Evolutionary conservation across 2,113 vertebrate genomes (phyloP).

Genomic region (Pipa parva): DNA sequence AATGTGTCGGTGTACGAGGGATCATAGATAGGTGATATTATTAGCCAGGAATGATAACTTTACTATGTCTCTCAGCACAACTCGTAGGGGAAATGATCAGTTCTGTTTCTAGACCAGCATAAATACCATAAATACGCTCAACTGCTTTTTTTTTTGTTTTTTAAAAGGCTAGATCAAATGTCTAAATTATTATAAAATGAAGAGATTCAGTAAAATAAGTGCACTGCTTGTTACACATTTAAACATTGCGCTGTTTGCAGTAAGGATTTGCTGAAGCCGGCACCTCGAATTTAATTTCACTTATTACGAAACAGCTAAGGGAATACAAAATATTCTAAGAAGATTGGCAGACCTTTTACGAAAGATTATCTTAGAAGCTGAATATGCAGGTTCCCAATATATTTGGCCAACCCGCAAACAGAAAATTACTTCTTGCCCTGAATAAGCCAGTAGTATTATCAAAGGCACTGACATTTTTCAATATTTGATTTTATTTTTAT

Average conservation of each 20-base stretch:
- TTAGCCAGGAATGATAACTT: too few species aligned
- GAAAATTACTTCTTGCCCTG: slow-evolving; percentile 39
- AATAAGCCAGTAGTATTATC: slow-evolving; percentile 35
- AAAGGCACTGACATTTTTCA: slow-evolving; percentile 30
- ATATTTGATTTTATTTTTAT: slow-evolving; percentile 12
- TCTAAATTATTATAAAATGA: too few species aligned
- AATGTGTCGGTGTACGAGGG: too few species aligned
- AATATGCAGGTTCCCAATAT: slow-evolving; percentile 30
- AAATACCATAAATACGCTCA: too few species aligned
- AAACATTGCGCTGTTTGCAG: background rate
- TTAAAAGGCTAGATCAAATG: too few species aligned
- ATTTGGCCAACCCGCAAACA: slow-evolving; percentile 33
- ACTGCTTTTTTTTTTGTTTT: too few species aligned
- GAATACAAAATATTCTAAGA: slow-evolving; percentile 37
- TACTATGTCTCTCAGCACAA: too few species aligned
- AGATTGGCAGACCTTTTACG: slow-evolving; percentile 42
- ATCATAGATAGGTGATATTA: too few species aligned
- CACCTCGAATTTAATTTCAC: slow-evolving; percentile 33
- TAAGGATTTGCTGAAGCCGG: slow-evolving; percentile 14
- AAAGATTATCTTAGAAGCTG: slow-evolving; percentile 30
- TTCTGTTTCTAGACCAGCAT: too few species aligned
- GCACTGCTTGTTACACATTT: background rate
- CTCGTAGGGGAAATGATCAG: too few species aligned
- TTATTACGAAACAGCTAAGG: slow-evolving; percentile 42
- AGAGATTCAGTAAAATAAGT: too few species aligned